A percentile compares a stretch with the other conserved stretches of the same genome.
These are phyloP conservation scores for Tamandua tetradactyla DNA, from an alignment of 2,797 vertebrate species.

Conservation along the genomic window DNA sequence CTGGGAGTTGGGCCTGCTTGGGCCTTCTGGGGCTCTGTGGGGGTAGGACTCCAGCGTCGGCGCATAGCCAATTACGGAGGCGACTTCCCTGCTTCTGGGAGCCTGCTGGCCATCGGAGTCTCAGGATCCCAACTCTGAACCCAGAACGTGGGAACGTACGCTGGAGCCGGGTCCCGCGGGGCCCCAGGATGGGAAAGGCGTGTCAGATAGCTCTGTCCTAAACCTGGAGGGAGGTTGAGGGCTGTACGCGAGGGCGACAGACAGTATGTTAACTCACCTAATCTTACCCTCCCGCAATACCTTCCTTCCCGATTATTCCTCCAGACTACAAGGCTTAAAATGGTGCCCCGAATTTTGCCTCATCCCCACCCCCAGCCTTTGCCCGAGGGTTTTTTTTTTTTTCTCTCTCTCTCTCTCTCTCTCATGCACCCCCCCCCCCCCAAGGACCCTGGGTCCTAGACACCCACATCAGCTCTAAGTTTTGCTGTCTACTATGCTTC, in stretches of 20 bases:
- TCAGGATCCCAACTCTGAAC: neutral
- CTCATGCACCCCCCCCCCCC: neutral
- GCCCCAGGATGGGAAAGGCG: constrained; percentile 36
- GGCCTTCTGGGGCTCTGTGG: constrained; percentile 35
- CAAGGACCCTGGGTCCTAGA: neutral
- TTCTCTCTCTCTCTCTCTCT: neutral
- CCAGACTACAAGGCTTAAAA: neutral
- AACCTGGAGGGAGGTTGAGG: neutral
- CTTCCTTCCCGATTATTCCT: neutral
- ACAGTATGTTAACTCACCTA: neutral
- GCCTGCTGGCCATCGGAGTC: neutral
- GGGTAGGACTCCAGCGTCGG: neutral
- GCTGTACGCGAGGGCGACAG: neutral
- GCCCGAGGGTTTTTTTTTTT: neutral
- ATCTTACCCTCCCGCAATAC: neutral
- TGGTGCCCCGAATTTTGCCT: neutral
- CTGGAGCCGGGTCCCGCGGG: constrained; percentile 5
- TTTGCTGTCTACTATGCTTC: neutral
- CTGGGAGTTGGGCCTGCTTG: constrained; percentile 11
- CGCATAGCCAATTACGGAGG: neutral
- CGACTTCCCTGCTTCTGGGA: neutral
- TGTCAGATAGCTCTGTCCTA: constrained; percentile 39
- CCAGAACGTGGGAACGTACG: neutral
- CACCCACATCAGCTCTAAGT: neutral
- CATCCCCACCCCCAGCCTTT: neutral